phyloP scores from a whole-genome alignment of 1,140 invertebrate species.

The Sycophaga agraensis region DNA sequence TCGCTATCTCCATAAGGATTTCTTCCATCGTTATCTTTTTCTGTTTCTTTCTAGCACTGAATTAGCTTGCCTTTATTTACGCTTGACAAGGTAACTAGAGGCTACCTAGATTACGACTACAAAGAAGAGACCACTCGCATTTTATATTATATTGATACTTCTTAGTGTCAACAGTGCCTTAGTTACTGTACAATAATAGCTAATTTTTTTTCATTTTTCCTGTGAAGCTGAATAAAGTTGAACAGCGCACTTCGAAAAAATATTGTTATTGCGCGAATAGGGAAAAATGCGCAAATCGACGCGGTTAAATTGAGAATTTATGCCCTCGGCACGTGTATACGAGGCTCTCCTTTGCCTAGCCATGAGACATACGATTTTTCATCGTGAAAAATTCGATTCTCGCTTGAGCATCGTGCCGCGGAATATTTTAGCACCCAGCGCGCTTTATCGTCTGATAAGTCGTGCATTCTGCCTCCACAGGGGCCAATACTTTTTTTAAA shows the following conservation, averaged over 20 bases:
- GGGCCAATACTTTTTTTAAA: slow-evolving; percentile 6
- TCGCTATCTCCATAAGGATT: no score
- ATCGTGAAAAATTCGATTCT: slow-evolving; percentile 28
- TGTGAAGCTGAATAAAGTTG: no score
- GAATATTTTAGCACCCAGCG: slow-evolving; percentile 21
- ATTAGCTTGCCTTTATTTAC: no score
- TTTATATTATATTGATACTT: no score
- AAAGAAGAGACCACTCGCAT: no score
- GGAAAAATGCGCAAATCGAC: slow-evolving; percentile 25
- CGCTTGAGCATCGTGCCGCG: slow-evolving; percentile 15
- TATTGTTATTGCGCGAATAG: slow-evolving; percentile 13
- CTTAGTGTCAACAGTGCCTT: no score
- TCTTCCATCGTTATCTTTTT: no score
- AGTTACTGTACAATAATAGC: no score
- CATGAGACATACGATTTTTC: slow-evolving; percentile 4
- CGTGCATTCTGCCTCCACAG: slow-evolving; percentile 6
- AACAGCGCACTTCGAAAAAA: background rate
- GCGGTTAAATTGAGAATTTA: slow-evolving; percentile 30
- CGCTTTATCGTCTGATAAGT: slow-evolving; percentile 29
- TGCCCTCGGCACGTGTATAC: slow-evolving; percentile 22
- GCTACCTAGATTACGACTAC: no score
- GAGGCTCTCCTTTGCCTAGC: background rate
- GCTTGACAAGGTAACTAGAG: no score
- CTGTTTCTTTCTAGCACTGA: no score
- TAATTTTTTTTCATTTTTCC: no score